These are phyloP conservation scores for Bombus balteatus DNA, from an alignment of 1,140 invertebrate species.

Conservation along the genomic window DNA sequence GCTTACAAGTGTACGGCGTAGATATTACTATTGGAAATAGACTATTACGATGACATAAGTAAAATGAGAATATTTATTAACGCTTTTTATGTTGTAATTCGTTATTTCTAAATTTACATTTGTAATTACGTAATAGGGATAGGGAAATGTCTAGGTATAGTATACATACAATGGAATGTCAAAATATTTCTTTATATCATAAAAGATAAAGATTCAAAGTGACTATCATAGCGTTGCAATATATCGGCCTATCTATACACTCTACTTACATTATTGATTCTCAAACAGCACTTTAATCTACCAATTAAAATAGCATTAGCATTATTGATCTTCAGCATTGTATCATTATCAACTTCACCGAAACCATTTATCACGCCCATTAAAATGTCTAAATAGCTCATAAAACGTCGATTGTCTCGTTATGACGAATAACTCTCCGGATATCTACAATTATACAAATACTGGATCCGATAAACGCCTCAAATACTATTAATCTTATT, in stretches of 20 bases:
- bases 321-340: background rate
- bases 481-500: background rate
- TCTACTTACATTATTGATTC: background rate
- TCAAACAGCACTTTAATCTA: background rate
- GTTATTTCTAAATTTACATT: background rate
- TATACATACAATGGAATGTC: background rate
- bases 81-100: no score
- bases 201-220: no score
- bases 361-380: background rate
- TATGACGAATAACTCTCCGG: background rate
- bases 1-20: background rate
- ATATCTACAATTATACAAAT: background rate
- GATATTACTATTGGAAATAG: background rate
- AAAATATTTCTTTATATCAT: background rate
- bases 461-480: no score
- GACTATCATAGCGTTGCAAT: background rate
- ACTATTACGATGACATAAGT: background rate
- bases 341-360: background rate
- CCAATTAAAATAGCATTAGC: constrained; percentile 5
- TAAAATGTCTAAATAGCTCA: background rate
- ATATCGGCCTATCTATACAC: background rate
- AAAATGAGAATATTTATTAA: background rate
- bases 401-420: background rate
- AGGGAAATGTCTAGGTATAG: background rate
- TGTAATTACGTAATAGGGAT: no score